Conservation (phyloP, 1,140 invertebrate species). For the Zaprionus ornatus region DNA sequence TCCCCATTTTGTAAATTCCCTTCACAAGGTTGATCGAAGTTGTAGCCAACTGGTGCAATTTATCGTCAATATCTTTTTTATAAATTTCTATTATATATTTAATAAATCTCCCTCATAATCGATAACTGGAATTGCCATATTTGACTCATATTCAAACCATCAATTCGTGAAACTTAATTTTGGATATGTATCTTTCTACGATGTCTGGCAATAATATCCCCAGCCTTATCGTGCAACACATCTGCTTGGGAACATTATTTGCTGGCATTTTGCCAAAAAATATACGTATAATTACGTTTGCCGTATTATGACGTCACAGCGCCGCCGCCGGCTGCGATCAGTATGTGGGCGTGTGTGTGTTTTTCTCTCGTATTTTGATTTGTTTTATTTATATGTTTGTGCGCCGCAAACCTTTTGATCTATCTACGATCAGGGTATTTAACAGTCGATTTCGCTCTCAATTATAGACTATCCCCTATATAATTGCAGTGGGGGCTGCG, state of each 20-base stretch:
- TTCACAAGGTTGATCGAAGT: too few species aligned
- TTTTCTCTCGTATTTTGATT: neutral
- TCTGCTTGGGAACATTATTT: neutral
- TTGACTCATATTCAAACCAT: neutral
- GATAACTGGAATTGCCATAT: neutral
- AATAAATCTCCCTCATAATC: neutral
- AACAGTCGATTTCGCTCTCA: slow-evolving; percentile 8
- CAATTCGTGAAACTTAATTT: neutral
- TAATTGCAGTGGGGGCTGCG: slow-evolving; percentile 22
- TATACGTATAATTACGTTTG: neutral
- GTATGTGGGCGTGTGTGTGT: neutral
- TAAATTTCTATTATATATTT: too few species aligned
- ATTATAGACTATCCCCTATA: slow-evolving; percentile 28
- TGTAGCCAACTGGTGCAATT: too few species aligned
- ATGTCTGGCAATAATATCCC: neutral
- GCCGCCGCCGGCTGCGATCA: neutral
- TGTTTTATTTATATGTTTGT: neutral
- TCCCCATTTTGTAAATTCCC: too few species aligned
- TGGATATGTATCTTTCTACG: neutral
- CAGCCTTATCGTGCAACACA: neutral
- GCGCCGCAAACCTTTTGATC: neutral
- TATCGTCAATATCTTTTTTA: too few species aligned
- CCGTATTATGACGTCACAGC: neutral
- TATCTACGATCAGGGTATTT: neutral
- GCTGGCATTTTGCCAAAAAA: neutral